phyloP scores from a whole-genome alignment of 2,113 vertebrate species.

The Saimiri boliviensis region DNA sequence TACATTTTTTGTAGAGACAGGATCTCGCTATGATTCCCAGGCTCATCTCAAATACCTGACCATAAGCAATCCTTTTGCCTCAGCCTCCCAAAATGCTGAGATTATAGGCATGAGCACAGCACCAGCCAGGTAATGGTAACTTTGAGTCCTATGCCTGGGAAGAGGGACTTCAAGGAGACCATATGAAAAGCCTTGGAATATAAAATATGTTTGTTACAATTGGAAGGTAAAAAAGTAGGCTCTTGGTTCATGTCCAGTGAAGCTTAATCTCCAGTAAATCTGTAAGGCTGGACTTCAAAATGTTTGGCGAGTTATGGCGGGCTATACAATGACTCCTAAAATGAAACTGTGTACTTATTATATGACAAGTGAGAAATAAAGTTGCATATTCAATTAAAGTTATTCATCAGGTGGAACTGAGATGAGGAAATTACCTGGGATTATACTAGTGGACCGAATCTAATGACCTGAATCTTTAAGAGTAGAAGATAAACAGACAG shows the following conservation, averaged over 20 bases:
- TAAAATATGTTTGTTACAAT: not conserved
- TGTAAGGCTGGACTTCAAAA: not conserved
- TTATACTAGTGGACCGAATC: not conserved
- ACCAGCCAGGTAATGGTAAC: not conserved
- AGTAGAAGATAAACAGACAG: not conserved
- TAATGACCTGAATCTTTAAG: not conserved
- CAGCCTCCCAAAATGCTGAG: too few relatives aligned
- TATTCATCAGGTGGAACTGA: not conserved
- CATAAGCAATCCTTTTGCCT: too few relatives aligned
- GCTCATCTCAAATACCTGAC: too few relatives aligned
- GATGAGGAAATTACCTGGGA: not conserved
- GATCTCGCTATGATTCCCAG: too few relatives aligned
- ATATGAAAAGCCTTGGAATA: not conserved
- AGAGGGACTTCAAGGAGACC: not conserved
- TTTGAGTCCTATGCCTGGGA: not conserved
- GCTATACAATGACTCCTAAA: not conserved
- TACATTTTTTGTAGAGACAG: too few relatives aligned
- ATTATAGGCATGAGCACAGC: too few relatives aligned
- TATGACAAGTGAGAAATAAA: not conserved
- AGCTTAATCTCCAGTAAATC: not conserved
- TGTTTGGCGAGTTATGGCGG: not conserved
- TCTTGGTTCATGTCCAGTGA: not conserved
- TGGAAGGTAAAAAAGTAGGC: not conserved
- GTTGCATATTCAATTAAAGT: not conserved
- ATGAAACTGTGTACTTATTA: not conserved